These are phyloP conservation scores for Caenorhabditis macrosperma DNA, from an alignment of 2,888 invertebrate genomes.

Conservation along the genomic window DNA sequence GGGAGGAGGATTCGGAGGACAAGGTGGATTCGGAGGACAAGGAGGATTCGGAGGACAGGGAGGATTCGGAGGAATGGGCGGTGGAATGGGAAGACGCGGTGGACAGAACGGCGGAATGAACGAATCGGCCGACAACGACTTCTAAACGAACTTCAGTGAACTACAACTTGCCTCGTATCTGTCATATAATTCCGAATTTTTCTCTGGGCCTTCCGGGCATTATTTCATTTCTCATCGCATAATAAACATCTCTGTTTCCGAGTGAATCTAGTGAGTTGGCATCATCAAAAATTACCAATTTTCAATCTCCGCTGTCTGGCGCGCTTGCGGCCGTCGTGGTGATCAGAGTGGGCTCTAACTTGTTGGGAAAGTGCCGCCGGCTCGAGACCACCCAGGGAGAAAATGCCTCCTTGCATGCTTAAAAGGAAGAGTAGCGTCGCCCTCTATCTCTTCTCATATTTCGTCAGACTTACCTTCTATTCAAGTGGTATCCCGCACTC, in stretches of 20 bases:
- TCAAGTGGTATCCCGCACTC: no score
- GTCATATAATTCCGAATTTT: conserved; percentile 20
- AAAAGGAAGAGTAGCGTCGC: no score
- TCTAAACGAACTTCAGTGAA: conserved; percentile 16
- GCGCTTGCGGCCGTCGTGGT: no score
- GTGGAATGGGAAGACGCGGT: conserved; percentile 15
- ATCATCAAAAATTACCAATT: no score
- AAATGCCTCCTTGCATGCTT: no score
- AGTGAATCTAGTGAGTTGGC: no score
- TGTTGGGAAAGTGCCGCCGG: no score
- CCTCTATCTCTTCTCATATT: no score
- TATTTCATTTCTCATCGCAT: conserved; percentile 16
- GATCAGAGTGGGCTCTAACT: no score
- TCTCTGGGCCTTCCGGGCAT: background rate
- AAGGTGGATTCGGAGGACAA: conserved; percentile 20
- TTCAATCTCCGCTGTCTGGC: no score
- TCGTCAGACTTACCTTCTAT: no score
- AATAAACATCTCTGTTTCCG: conserved; percentile 16
- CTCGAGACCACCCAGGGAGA: no score
- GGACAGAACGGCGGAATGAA: conserved; percentile 19
- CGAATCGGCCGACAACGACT: conserved; percentile 34
- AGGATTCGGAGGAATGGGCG: conserved; percentile 13
- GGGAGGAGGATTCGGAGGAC: conserved; percentile 22
- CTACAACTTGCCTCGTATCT: conserved; percentile 19
- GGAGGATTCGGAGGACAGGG: conserved; percentile 6